Evolutionary conservation across 2,888 invertebrate genomes (phyloP).

Genomic region (Eristalis tenax): DNA sequence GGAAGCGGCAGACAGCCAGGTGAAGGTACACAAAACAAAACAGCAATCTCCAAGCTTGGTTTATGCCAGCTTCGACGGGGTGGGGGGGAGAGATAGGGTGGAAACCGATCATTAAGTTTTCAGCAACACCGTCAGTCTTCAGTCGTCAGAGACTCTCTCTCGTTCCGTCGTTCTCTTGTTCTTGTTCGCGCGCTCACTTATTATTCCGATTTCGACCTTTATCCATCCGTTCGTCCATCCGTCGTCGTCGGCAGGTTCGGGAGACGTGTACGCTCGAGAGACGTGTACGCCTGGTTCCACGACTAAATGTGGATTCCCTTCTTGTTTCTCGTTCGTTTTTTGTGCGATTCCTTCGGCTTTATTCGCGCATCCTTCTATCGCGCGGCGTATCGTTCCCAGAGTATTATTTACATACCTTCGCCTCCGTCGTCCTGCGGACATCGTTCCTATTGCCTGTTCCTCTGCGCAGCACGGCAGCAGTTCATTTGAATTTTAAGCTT

Average conservation of each 20-base stretch:
- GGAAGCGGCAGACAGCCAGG: constrained; percentile 47
- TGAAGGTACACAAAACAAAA: background rate
- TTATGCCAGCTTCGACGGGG: constrained; percentile 42
- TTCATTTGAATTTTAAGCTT: constrained; percentile 57
- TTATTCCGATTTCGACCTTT: constrained; percentile 50
- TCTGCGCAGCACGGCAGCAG: constrained; percentile 15
- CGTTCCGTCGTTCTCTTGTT: background rate
- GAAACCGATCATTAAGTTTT: constrained; percentile 68
- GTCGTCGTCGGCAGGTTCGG: background rate
- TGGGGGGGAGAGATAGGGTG: background rate
- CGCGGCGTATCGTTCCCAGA: constrained; percentile 54
- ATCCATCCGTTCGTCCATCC: constrained; percentile 38
- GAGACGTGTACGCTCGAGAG: too few relatives aligned
- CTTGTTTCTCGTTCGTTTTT: constrained; percentile 3
- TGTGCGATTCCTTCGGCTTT: background rate
- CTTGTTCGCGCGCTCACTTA: constrained; percentile 30
- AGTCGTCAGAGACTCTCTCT: constrained; percentile 12
- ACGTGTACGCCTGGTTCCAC: too few relatives aligned
- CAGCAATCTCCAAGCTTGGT: constrained; percentile 23
- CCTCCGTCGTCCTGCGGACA: constrained; percentile 27
- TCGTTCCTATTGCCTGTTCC: too few relatives aligned
- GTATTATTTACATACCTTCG: constrained; percentile 71
- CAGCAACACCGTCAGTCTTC: constrained; percentile 44
- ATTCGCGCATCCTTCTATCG: constrained; percentile 57
- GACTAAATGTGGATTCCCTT: too few relatives aligned